Evolutionary conservation across 2,888 invertebrate species (phyloP).

Genomic region (Clistopyga incitator): DNA sequence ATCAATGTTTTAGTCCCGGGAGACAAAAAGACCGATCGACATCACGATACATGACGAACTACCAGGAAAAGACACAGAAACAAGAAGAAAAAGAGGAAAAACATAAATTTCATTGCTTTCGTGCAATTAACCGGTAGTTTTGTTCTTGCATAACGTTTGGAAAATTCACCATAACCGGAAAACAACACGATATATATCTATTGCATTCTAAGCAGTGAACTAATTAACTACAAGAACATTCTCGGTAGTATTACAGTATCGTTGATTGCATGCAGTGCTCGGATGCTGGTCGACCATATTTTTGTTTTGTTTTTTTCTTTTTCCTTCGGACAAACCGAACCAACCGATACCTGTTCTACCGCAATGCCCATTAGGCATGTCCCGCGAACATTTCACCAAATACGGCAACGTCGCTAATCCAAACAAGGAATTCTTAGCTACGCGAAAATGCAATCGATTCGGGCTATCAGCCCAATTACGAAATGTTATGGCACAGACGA

Average conservation of each 20-base stretch:
- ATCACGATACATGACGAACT: not conserved
- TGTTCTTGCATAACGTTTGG: constrained; percentile 45
- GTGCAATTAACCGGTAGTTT: constrained; percentile 45
- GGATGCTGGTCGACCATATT: constrained; percentile 67
- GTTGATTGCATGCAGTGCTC: constrained; percentile 41
- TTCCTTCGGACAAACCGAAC: constrained; percentile 18
- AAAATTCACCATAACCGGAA: constrained; percentile 44
- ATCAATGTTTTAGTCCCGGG: constrained; percentile 9
- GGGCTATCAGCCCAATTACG: constrained; percentile 80
- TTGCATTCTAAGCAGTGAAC: constrained; percentile 65
- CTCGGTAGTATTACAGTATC: constrained; percentile 70
- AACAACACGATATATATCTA: constrained; percentile 28
- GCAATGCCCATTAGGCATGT: constrained; percentile 69
- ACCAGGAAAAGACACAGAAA: constrained; percentile 15
- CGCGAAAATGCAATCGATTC: constrained; percentile 78
- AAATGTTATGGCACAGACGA: constrained; percentile 77
- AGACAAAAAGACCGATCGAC: not conserved
- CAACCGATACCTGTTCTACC: constrained; percentile 29
- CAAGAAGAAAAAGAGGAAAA: constrained; percentile 1
- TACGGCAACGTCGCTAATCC: constrained; percentile 73
- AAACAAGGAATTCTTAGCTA: constrained; percentile 69
- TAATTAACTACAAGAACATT: constrained; percentile 76
- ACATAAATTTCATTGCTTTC: constrained; percentile 34
- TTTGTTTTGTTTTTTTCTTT: too few species aligned
- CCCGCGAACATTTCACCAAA: constrained; percentile 78